Evolutionary conservation across 1,140 invertebrate species (phyloP).

Genomic region (Pteromalus puparum): DNA sequence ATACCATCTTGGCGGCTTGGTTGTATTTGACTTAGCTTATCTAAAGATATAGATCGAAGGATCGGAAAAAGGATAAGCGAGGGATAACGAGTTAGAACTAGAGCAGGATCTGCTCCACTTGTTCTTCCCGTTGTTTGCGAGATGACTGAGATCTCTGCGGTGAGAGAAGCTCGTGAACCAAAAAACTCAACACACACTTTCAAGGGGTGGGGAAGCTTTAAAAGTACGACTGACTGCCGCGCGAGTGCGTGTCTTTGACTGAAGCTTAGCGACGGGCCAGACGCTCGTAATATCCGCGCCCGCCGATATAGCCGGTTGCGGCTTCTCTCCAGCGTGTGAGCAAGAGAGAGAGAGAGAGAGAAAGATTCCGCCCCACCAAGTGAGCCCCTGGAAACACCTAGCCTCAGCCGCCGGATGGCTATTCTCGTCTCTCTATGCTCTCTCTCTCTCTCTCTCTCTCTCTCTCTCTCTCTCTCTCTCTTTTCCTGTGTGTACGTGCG

Average conservation of each 20-base stretch:
- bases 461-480: too few relatives aligned
- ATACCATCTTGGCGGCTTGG: conserved; percentile 68
- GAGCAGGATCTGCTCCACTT: conserved; percentile 29
- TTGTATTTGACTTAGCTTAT: conserved; percentile 21
- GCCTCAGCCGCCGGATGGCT: too few relatives aligned
- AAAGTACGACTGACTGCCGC: conserved; percentile 27
- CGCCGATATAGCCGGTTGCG: conserved; percentile 73
- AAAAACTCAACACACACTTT: neutral
- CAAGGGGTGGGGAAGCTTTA: neutral
- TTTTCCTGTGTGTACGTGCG: too few relatives aligned
- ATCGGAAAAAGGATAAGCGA: conserved; percentile 37
- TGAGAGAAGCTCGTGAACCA: too few relatives aligned
- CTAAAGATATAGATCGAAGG: neutral
- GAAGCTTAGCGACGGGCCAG: conserved; percentile 53
- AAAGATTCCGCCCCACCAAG: too few relatives aligned
- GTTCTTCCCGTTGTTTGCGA: neutral
- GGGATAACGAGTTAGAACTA: neutral
- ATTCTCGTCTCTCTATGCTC: too few relatives aligned
- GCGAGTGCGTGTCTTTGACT: conserved; percentile 55
- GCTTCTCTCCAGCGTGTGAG: too few relatives aligned
- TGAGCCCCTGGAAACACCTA: too few relatives aligned
- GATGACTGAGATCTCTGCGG: neutral
- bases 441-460: too few relatives aligned
- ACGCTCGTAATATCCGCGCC: conserved; percentile 70
- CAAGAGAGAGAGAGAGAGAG: too few relatives aligned